Conservation (phyloP, 2,113 vertebrate species). For the Psilopogon haemacephalus region DNA sequence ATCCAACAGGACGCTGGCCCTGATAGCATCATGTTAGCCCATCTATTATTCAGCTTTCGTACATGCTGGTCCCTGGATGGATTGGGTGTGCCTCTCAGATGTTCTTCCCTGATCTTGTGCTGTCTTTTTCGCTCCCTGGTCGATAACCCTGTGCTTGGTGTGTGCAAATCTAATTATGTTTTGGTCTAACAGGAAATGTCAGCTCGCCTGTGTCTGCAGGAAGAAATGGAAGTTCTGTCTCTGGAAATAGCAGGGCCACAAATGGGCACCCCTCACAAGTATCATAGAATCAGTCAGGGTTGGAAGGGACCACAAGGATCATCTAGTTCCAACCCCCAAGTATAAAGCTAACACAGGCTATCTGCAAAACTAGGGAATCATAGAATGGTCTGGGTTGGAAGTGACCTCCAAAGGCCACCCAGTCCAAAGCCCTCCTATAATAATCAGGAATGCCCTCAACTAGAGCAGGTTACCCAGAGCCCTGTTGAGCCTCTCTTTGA, state of each 20-base stretch:
- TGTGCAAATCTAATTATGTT: slow-evolving; percentile 39
- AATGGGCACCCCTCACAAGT: not conserved
- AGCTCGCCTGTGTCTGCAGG: not conserved
- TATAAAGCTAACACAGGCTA: not conserved
- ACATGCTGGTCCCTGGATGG: not conserved
- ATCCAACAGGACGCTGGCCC: not conserved
- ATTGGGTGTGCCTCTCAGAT: not conserved
- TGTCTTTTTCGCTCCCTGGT: not conserved
- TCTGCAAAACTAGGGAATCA: not conserved
- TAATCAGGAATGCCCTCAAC: too few species aligned
- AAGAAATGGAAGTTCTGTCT: slow-evolving; percentile 13
- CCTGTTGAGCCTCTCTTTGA: too few species aligned
- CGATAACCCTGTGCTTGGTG: not conserved
- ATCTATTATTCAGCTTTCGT: slow-evolving; percentile 23
- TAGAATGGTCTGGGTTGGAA: too few species aligned
- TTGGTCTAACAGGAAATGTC: slow-evolving; percentile 24
- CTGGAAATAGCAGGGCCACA: not conserved
- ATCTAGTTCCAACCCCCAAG: too few species aligned
- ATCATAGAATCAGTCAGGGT: too few species aligned
- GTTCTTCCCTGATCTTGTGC: not conserved
- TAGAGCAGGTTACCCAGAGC: too few species aligned
- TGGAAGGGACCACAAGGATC: too few species aligned
- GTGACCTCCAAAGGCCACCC: too few species aligned
- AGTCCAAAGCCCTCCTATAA: too few species aligned
- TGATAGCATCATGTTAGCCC: not conserved